phyloP scores from a whole-genome alignment of 2,797 vertebrate species.

The Aulostomus chinensis region DNA sequence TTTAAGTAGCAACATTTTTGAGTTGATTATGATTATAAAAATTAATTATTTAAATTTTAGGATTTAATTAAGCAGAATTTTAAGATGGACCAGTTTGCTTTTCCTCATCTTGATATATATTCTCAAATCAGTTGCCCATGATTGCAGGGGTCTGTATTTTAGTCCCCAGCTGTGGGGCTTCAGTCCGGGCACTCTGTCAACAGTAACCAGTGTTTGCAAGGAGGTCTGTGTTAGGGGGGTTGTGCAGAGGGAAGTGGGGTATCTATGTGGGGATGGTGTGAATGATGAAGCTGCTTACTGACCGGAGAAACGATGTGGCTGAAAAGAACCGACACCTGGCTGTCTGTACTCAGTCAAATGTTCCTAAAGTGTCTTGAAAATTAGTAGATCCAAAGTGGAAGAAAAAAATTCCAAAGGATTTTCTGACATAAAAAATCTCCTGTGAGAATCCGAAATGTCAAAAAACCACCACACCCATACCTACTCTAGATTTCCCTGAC shows the following conservation, averaged over 20 bases:
- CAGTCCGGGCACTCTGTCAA: too few species aligned
- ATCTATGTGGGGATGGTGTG: background rate
- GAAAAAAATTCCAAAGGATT: background rate
- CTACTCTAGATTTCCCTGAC: slow-evolving; percentile 18
- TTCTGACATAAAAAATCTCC: slow-evolving; percentile 17
- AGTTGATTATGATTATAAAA: too few species aligned
- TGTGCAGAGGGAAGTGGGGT: background rate
- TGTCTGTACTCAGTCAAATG: background rate
- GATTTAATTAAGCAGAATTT: too few species aligned
- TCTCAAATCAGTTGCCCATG: too few species aligned
- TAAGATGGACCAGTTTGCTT: too few species aligned
- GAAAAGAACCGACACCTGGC: slow-evolving; percentile 22
- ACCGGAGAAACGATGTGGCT: slow-evolving; percentile 15
- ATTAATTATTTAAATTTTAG: too few species aligned
- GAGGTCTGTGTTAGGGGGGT: background rate
- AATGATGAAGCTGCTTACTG: slow-evolving; percentile 18
- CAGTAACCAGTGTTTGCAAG: background rate
- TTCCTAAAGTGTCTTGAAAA: background rate
- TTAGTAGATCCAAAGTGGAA: slow-evolving; percentile 3
- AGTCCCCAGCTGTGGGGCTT: too few species aligned
- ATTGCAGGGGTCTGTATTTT: background rate
- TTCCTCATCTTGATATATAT: too few species aligned
- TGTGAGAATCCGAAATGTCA: slow-evolving; percentile 16
- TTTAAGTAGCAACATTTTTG: too few species aligned
- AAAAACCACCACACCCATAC: background rate